Conservation (phyloP, 1,140 invertebrate genomes). For the Nautilus pompilius region DNA sequence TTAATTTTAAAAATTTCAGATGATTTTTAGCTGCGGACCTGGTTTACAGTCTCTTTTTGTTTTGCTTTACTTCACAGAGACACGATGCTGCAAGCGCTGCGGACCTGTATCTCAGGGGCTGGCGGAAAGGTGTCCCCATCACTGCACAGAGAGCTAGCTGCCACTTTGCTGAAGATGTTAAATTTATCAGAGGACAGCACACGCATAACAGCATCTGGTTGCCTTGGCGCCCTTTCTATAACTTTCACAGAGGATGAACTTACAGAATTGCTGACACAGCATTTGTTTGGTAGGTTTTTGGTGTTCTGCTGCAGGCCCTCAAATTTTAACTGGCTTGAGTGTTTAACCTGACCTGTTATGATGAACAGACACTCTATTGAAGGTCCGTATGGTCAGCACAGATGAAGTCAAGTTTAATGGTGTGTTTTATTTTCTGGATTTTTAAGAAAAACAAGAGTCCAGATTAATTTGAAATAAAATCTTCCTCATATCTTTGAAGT, state of each 20-base stretch:
- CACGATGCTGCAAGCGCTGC: slow-evolving; percentile 85
- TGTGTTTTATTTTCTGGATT: too few relatives aligned
- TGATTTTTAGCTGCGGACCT: background rate
- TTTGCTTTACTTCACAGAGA: slow-evolving; percentile 62
- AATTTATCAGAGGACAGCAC: slow-evolving; percentile 76
- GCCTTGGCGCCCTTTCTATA: slow-evolving; percentile 79
- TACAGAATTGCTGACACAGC: slow-evolving; percentile 69
- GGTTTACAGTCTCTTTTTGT: slow-evolving; percentile 1
- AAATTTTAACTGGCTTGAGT: too few relatives aligned
- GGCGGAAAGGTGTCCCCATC: slow-evolving; percentile 86
- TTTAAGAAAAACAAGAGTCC: too few relatives aligned
- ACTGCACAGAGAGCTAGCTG: slow-evolving; percentile 72
- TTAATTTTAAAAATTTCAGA: too few relatives aligned
- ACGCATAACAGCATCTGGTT: slow-evolving; percentile 77
- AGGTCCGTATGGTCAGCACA: too few relatives aligned
- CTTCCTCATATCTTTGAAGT: too few relatives aligned
- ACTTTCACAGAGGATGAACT: slow-evolving; percentile 75
- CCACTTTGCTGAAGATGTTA: slow-evolving; percentile 68
- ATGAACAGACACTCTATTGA: too few relatives aligned
- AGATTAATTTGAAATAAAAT: too few relatives aligned
- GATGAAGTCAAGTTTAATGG: too few relatives aligned
- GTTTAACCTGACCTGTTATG: too few relatives aligned
- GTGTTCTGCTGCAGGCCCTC: too few relatives aligned
- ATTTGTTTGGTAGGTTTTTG: slow-evolving; percentile 71
- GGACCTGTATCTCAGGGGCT: slow-evolving; percentile 76